Evolutionary conservation across 2,888 invertebrate genomes (phyloP), one percentile per base, ranked within the genome.

Genomic region (Trimorus sp.): DNA sequence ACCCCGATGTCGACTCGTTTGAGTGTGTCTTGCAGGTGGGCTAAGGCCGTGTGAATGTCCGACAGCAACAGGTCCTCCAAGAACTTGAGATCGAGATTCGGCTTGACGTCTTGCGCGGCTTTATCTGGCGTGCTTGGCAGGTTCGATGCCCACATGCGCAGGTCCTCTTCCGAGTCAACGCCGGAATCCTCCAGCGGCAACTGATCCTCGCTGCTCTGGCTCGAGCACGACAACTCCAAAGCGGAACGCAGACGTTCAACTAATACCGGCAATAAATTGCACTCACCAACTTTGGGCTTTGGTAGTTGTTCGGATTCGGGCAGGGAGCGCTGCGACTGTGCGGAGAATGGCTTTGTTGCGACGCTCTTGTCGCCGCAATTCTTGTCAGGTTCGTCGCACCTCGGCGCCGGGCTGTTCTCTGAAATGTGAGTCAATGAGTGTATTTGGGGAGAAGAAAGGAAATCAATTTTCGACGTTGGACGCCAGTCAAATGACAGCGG

Each of bases 21-120:
- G 7, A 97, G 92, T 4, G 96, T 96, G 74, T 94, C 94, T 84
- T 96, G 95, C 79, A 97, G 93, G 56, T 96, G 94, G 74, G 94
- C 94, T 42, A 97, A 93, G 38, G 97, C 96, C 85, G 94, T 94
- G 75, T 96, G 95, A 76, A 97, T 96, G 90, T 97, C 97, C 37
- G 94, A 94, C 54, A 96, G 93, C 8, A 96, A 93, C 87, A 94
- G 93, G 49, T 94, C 94, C 82, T 95, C 94, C 84, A 86, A 90
- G 85, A 90, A 93, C 91, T 90, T 91, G 86, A 90, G 89, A 87
- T 89, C 93, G 87, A 88, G 91, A 90, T 86, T 90, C 84, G 85
- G 91, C 85, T 82, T 86, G 8, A 78, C 75, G 9, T 87, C 71
- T 65, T 68, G 83, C 42, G 79, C 89, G 89, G 94, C 92, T 26